phyloP scores from a whole-genome alignment of 2,797 vertebrate species.

The Steatocranus sp. region DNA sequence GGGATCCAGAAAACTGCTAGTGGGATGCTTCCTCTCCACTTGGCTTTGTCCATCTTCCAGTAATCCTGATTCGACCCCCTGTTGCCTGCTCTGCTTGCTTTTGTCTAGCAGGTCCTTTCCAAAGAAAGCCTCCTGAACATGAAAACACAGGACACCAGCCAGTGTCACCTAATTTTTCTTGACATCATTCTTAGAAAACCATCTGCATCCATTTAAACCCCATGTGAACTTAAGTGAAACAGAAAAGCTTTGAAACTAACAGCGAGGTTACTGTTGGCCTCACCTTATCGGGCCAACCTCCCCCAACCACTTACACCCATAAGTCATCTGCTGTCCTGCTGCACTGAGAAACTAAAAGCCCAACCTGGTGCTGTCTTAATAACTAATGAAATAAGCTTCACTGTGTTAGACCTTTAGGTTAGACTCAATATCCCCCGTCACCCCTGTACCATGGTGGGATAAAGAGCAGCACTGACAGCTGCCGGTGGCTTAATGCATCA shows the following conservation, averaged over 20 bases:
- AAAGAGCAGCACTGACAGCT: slow-evolving; percentile 60
- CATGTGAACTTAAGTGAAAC: slow-evolving; percentile 19
- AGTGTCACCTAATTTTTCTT: slow-evolving; percentile 9
- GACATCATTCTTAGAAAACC: not conserved
- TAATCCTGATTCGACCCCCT: slow-evolving; percentile 77
- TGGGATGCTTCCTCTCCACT: slow-evolving; percentile 76
- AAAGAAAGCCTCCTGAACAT: slow-evolving; percentile 94
- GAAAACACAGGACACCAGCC: slow-evolving; percentile 28
- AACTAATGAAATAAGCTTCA: slow-evolving; percentile 68
- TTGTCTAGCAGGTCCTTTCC: slow-evolving; percentile 95
- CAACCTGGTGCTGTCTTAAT: slow-evolving; percentile 61
- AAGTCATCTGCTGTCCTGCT: slow-evolving; percentile 43
- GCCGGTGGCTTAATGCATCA: slow-evolving; percentile 58
- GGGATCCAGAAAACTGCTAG: slow-evolving; percentile 79
- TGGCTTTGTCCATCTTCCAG: slow-evolving; percentile 83
- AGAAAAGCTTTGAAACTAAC: slow-evolving; percentile 3
- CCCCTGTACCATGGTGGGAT: slow-evolving; percentile 7
- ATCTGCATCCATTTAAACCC: not conserved
- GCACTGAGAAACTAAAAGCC: slow-evolving; percentile 70
- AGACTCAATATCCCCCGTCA: slow-evolving; percentile 11
- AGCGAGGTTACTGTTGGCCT: slow-evolving; percentile 2
- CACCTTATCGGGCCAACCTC: slow-evolving; percentile 9
- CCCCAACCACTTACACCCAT: slow-evolving; percentile 28
- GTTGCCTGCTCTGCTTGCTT: slow-evolving; percentile 88
- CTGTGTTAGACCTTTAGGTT: slow-evolving; percentile 54